Base-by-base conservation (phyloP, 2,113 vertebrate species). In the Apeltes quadracus region DNA sequence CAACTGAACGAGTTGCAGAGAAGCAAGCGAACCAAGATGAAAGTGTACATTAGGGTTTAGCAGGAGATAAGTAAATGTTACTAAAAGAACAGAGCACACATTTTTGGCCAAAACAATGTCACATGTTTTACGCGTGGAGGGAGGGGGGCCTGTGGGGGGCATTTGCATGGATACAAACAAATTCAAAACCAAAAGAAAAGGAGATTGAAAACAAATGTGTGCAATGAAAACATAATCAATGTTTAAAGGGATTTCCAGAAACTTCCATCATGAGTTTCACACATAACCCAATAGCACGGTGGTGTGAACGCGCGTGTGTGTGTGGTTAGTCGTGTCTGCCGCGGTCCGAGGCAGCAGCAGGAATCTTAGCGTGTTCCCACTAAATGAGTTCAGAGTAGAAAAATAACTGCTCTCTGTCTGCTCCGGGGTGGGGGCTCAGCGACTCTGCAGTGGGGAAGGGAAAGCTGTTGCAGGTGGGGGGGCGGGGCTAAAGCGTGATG, bases 401-500 rank as follows among this genome's bases (percentile, higher is more conserved):
- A 81, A 82, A 77, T 72, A 86, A 54, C 78, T 67, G 68, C 69
- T 81, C 53, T 77, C 20, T 32, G 59, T 69, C 61, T 54, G 55
- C 61, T 63, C 55, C 62, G 38, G 34, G 39, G 54, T 13, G n/a
- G 53, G 59, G 27, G 66, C 56, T 64, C 61, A 61, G 58, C 68
- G 58, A 66, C 73, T 79, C 44, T 23, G 54, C 16, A 68, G 18
- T 43, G 69, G 66, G 12, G 69, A 53, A 27, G 72, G 12, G 66
- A 32, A 3, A 27, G 41, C 5, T 46, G 25, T 83, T 1, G 16
- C 27, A 5, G 53, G 84, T 2, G 34, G 41, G 7, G 62, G 44
- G 57, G 87, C 59, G 88, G 84, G 2, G 10, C 94, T 94, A 99
- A 91, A 99, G 96, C 3, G 95, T 97, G 91, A 99, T 99, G 88